Base-by-base conservation (phyloP, 2,113 vertebrate species). In the Abramis brama region DNA sequence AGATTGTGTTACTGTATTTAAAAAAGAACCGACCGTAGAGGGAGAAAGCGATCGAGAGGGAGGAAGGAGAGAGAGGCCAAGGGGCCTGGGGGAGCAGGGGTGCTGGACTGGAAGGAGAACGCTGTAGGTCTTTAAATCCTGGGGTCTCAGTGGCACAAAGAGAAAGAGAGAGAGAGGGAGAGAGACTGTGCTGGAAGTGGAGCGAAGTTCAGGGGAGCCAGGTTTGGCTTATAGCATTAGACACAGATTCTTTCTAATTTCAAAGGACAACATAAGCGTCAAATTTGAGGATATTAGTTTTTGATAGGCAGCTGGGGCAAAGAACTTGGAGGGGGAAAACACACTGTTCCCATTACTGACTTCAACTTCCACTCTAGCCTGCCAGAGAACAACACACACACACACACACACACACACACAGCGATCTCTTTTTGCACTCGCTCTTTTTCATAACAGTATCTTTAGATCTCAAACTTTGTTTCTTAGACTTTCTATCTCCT, bases 1-100 rank as follows among this genome's bases (percentile, higher is more conserved):
- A 95, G 94, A 95, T 96, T 95, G 94, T 94, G 93, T 96, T 96
- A 95, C 95, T 95, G 94, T 95, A 95, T 95, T 95, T 95, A 92
- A 93, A 95, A 92, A 87, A 86, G 79, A 84, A 79, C 93, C 81
- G 89, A 91, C 92, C 91, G 87, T 66, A 85, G 85, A 89, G 84
- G 52, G 83, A 64, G 85, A 89, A 89, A 87, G 81, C 13, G 80
- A 70, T 60, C 70, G 62, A 17, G 86, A 66, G 87, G 64, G 82
- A 25, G 12, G n/a, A 45, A 74, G 13, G 78, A 75, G 80, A 11
- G 78, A 68, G 80, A 64, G 75, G 47, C 33, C 9, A 66, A 47
- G 30, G 66, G 78, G 75, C 60, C 36, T 55, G 43, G 39, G 75
- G 77, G 82, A 87, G 75, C 86, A 52, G 83, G 86, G 82, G 79